Conservation (phyloP, 2,113 vertebrate species). For the Scopus umbretta region DNA sequence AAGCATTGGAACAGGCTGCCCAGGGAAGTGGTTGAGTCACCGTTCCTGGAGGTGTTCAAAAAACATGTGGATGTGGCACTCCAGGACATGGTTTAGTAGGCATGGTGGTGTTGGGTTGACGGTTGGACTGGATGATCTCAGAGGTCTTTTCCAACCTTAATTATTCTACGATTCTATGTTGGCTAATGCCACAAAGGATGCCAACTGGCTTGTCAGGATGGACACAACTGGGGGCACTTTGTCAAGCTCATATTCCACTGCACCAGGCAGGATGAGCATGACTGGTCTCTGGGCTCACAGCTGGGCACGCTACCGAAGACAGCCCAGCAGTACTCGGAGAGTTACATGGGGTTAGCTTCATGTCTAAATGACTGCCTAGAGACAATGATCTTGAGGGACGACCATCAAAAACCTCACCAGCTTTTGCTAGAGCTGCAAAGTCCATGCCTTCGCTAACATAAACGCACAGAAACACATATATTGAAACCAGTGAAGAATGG, state of each 20-base stretch:
- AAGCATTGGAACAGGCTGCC: too few species aligned
- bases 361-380: neutral
- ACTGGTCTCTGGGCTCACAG: neutral
- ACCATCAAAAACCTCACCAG: neutral
- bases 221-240: neutral
- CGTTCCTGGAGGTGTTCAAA: too few species aligned
- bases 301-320: neutral
- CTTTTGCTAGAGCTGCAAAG: neutral
- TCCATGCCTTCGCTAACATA: too few species aligned
- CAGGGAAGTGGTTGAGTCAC: too few species aligned
- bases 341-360: neutral
- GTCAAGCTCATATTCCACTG: neutral
- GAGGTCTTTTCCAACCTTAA: too few species aligned
- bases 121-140: too few species aligned
- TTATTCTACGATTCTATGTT: too few species aligned
- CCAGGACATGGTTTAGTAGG: too few species aligned
- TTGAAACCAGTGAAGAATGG: neutral
- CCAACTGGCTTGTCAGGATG: neutral
- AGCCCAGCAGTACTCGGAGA: neutral
- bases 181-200: neutral
- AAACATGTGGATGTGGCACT: too few species aligned
- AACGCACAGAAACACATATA: fast-evolving
- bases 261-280: neutral
- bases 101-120: too few species aligned
- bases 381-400: neutral